Evolutionary conservation across 2,113 vertebrate genomes (phyloP).

Genomic region (Acrocephalus kingi): DNA sequence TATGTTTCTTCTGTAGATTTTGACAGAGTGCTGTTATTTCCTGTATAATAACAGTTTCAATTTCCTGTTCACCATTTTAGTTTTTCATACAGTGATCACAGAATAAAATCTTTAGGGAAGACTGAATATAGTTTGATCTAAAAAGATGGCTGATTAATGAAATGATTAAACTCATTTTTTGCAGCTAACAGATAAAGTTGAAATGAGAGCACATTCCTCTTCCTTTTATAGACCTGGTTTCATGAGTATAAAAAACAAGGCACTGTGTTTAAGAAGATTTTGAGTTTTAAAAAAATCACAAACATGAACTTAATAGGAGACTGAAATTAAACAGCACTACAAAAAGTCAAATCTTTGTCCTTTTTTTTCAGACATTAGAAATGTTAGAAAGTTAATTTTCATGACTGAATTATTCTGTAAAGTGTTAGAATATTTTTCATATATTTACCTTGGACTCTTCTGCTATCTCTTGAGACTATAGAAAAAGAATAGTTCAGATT

Average conservation of each 20-base stretch:
- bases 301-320: neutral
- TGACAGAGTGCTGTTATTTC: conserved; percentile 99
- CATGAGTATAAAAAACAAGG: neutral
- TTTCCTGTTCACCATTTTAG: conserved; percentile 92
- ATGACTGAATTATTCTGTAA: neutral
- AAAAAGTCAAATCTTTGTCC: neutral
- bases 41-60: conserved; percentile 98
- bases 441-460: neutral
- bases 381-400: neutral
- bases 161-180: conserved; percentile 62
- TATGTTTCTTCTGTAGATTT: conserved; percentile 92
- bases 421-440: neutral
- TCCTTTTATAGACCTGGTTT: conserved; percentile 51
- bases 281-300: neutral
- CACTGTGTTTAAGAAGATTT: neutral
- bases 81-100: conserved; percentile 80
- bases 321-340: neutral
- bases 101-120: conserved; percentile 81
- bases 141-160: conserved; percentile 70
- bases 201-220: conserved; percentile 34
- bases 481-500: neutral
- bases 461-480: neutral
- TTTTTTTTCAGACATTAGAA: neutral
- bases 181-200: neutral
- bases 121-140: conserved; percentile 65